Conservation (phyloP, 2,888 invertebrate genomes). For the Galerucella calmariensis region DNA sequence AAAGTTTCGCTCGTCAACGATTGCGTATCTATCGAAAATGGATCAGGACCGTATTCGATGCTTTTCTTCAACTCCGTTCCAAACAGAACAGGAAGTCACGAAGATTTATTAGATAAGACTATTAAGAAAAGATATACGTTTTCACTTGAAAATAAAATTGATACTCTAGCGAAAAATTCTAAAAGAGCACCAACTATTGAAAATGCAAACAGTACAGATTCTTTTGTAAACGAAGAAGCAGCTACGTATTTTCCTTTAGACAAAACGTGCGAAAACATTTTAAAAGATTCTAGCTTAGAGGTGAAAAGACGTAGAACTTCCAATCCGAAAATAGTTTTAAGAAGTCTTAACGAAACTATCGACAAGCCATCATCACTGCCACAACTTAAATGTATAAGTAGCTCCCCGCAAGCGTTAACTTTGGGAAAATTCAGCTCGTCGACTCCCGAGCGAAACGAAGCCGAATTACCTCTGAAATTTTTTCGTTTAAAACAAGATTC, state of each 20-base stretch:
- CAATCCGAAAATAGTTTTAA: slow-evolving; percentile 38
- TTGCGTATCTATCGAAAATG: slow-evolving; percentile 64
- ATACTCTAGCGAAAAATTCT: not conserved
- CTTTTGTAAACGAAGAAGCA: not conserved
- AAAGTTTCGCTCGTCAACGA: slow-evolving; percentile 64
- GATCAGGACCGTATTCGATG: slow-evolving; percentile 73
- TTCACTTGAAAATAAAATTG: slow-evolving; percentile 2
- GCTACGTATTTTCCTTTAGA: slow-evolving; percentile 12
- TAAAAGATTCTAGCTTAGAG: slow-evolving; percentile 45
- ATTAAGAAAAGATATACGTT: not conserved
- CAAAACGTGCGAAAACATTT: slow-evolving; percentile 43
- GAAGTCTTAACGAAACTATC: slow-evolving; percentile 35
- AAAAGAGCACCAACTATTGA: slow-evolving; percentile 32
- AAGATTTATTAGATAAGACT: slow-evolving; percentile 3
- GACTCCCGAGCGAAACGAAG: slow-evolving; percentile 44
- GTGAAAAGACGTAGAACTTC: slow-evolving; percentile 49
- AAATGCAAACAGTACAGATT: not conserved
- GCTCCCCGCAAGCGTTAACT: slow-evolving; percentile 27
- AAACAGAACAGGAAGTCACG: slow-evolving; percentile 15
- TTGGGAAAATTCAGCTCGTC: slow-evolving; percentile 41
- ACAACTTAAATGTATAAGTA: slow-evolving; percentile 39
- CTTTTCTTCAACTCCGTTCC: slow-evolving; percentile 62
- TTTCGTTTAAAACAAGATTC: slow-evolving; percentile 37
- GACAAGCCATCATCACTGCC: slow-evolving; percentile 51
- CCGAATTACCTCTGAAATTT: slow-evolving; percentile 40